Percentiles rank a stretch among this genome's conserved stretches.
Evolutionary conservation across 1,140 invertebrate species (phyloP).

Genomic region (Batillaria attramentaria): DNA sequence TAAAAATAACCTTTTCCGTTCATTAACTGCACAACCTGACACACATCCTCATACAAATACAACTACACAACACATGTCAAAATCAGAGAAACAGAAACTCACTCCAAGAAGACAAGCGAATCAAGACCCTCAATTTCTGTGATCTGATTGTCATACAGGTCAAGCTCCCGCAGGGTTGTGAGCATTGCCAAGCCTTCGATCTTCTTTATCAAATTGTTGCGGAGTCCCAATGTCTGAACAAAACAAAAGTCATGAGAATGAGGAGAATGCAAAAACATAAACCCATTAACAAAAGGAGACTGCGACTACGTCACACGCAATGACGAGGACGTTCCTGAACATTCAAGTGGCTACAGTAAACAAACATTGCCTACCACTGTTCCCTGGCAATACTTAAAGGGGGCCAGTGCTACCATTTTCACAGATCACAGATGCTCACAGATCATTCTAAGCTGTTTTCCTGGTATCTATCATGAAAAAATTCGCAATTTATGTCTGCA

Average conservation of each 20-base stretch:
- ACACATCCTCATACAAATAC: background rate
- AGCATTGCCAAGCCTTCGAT: slow-evolving; percentile 76
- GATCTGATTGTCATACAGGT: slow-evolving; percentile 94
- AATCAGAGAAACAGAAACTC: slow-evolving; percentile 67
- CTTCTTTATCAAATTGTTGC: slow-evolving; percentile 96
- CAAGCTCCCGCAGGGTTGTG: slow-evolving; percentile 79
- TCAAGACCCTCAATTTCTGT: slow-evolving; percentile 68
- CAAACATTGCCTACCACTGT: background rate
- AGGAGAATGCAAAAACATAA: background rate
- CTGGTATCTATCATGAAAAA: too few species aligned
- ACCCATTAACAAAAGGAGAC: background rate
- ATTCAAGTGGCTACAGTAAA: background rate
- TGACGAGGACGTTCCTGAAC: background rate
- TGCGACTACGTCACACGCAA: background rate
- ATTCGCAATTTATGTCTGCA: too few species aligned
- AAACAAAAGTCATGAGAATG: background rate
- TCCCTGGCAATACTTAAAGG: background rate
- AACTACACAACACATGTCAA: background rate
- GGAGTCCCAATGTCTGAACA: slow-evolving; percentile 83
- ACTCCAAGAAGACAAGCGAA: slow-evolving; percentile 85
- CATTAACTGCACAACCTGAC: too few species aligned
- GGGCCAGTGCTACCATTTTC: background rate
- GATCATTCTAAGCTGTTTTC: too few species aligned
- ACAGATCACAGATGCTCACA: background rate
- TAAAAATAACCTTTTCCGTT: too few species aligned